Evolutionary conservation across 2,888 invertebrate species (phyloP), one percentile per base, ranked within the genome.

Genomic region (Eupelmus urozonus): DNA sequence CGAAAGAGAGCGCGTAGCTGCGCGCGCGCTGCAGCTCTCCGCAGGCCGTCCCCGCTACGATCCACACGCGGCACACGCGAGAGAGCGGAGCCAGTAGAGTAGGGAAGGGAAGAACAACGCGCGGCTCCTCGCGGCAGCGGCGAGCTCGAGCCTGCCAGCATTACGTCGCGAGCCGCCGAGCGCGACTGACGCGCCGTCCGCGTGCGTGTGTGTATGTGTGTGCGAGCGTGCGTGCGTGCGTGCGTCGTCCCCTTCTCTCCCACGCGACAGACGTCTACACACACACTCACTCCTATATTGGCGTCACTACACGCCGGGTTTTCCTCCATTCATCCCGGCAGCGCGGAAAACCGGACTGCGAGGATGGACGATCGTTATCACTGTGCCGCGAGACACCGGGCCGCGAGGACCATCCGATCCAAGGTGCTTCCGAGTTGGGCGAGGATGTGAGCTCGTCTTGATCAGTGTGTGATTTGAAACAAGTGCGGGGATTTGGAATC

Each of bases 111-210:
- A 5, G 49, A 27, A 9, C 1, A n/a, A 34, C 9, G 29, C 16
- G 59, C 29, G 59, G n/a, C 1, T 11, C 11, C 25, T 16, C 40
- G 29, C 49, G 34, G 55, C n/a, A 4, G 49, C 45, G 23, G 23
- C 63, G 45, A 34, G 59, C 3, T n/a, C 57, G 25, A 40, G 34
- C 23, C 86, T 81, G 78, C 82, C 84, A 78, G 82, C 89, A 89
- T 88, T 87, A 86, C 87, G 89, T 88, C 89, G 89, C 88, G 89
- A 86, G 87, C 88, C 87, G 87, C 84, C 88, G 88, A 86, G 84
- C 85, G 88, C 87, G 89, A 87, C 73, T 45, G 45, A 45, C 45
- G 16, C 16, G 16, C 13, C 3, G 53, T 1, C 9, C 11, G n/a
- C 27, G 2, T 3, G 53, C 53, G 53, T 13, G 53, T 20, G 23